phyloP scores from a whole-genome alignment of 2,797 vertebrate genomes.

The Odontamblyopus rebecca region DNA sequence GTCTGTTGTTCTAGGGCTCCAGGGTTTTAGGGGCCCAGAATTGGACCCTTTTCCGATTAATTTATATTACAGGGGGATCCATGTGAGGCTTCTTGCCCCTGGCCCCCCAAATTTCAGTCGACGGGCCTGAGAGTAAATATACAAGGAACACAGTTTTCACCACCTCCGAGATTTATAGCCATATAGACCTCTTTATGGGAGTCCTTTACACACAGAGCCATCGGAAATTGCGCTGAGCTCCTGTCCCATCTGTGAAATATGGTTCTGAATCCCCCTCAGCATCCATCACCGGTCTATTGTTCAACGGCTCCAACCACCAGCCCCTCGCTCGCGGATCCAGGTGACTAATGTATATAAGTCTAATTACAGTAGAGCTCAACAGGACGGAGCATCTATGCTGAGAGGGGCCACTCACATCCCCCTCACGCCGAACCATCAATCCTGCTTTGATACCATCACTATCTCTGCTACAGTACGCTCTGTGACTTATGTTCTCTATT shows the following conservation, averaged over 20 bases:
- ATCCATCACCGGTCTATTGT: conserved; percentile 51
- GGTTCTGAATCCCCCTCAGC: conserved; percentile 25
- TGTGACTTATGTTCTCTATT: not conserved
- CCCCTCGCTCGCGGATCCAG: conserved; percentile 30
- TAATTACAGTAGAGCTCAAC: conserved; percentile 52
- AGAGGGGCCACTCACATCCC: not conserved
- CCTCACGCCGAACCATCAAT: conserved; percentile 12
- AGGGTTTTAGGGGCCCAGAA: no score
- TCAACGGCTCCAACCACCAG: conserved; percentile 27
- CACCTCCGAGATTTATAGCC: not conserved
- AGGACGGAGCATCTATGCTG: conserved; percentile 25
- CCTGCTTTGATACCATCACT: not conserved
- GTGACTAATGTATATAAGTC: conserved; percentile 53
- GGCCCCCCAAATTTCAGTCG: no score
- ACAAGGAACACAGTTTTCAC: not conserved
- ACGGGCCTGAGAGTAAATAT: no score
- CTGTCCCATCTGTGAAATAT: conserved; percentile 41
- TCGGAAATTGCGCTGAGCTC: conserved; percentile 19
- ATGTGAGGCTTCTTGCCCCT: no score
- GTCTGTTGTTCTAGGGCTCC: no score
- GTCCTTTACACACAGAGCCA: not conserved
- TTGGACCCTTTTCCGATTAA: no score
- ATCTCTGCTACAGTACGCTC: not conserved
- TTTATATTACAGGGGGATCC: no score
- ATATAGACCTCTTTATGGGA: conserved; percentile 5